Conservation (phyloP, 2,888 invertebrate genomes). For the Diarsia dahlii region DNA sequence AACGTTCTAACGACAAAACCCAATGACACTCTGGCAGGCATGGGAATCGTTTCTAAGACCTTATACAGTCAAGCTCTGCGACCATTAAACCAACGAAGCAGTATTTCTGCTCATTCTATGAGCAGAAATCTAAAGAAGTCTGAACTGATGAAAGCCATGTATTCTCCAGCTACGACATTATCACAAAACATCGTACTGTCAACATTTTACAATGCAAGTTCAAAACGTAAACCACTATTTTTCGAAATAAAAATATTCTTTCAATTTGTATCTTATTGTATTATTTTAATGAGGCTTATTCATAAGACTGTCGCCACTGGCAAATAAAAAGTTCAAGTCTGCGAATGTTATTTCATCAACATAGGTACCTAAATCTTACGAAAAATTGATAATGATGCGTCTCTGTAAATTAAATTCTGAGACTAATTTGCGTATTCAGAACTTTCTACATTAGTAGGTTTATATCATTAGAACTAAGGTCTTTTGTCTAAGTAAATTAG, state of each 20-base stretch:
- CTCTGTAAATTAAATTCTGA: slow-evolving; percentile 32
- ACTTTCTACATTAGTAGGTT: slow-evolving; percentile 46
- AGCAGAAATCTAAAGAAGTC: not conserved
- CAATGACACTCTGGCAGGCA: not conserved
- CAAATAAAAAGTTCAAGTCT: slow-evolving; percentile 13
- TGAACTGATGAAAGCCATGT: not conserved
- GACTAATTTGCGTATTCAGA: slow-evolving; percentile 43
- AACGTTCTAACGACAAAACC: not conserved
- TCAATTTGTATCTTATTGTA: slow-evolving; percentile 9
- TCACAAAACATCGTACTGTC: not conserved
- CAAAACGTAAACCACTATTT: not conserved
- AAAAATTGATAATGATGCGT: slow-evolving; percentile 32
- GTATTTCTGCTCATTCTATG: not conserved
- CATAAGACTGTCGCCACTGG: not conserved
- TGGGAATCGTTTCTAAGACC: not conserved
- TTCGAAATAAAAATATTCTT: slow-evolving; percentile 17
- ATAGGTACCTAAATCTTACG: not conserved
- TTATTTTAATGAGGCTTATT: not conserved
- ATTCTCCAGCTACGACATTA: not conserved
- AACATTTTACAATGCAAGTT: not conserved
- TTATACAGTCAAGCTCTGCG: no score
- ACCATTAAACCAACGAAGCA: not conserved
- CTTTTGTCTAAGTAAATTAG: slow-evolving; percentile 30
- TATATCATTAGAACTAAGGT: slow-evolving; percentile 33
- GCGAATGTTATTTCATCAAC: slow-evolving; percentile 19